Percentiles rank a stretch among this genome's conserved stretches.
These are phyloP conservation scores for Drosophila barbarae DNA, from an alignment of 2,888 invertebrate genomes.

Conservation along the genomic window DNA sequence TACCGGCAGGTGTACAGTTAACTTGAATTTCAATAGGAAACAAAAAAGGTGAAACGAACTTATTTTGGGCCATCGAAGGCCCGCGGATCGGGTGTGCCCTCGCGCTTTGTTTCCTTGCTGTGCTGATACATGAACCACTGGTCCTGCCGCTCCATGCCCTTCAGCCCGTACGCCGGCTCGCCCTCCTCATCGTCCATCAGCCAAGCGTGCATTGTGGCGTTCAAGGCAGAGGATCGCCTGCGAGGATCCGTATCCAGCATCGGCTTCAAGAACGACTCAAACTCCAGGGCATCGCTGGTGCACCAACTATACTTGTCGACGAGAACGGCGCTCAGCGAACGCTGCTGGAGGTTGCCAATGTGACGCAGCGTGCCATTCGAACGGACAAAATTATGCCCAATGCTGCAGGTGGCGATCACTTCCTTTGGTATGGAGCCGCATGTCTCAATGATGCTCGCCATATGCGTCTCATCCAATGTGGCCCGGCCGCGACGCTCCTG, in stretches of 20 bases:
- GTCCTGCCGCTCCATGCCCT: neutral
- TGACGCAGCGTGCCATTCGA: constrained; percentile 94
- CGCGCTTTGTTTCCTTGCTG: neutral
- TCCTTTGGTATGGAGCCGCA: constrained; percentile 95
- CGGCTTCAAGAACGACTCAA: constrained; percentile 95
- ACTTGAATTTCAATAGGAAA: neutral
- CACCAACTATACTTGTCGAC: constrained; percentile 98
- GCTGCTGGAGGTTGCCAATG: constrained; percentile 94
- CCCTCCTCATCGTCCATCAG: constrained; percentile 78
- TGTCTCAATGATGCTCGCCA: constrained; percentile 98
- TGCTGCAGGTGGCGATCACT: constrained; percentile 93
- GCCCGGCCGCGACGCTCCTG: constrained; percentile 91
- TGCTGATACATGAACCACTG: neutral
- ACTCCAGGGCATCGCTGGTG: constrained; percentile 90
- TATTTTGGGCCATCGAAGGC: neutral
- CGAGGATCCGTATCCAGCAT: constrained; percentile 97
- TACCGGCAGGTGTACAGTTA: neutral
- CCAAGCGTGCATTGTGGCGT: constrained; percentile 97
- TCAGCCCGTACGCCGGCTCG: neutral
- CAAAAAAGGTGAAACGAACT: neutral
- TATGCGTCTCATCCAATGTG: constrained; percentile 98
- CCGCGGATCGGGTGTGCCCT: constrained; percentile 6
- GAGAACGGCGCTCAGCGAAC: constrained; percentile 94
- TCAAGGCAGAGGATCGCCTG: constrained; percentile 92
- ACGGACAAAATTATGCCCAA: constrained; percentile 95